Evolutionary conservation across 2,888 invertebrate genomes (phyloP).

Genomic region (Xanthia icteritia): DNA sequence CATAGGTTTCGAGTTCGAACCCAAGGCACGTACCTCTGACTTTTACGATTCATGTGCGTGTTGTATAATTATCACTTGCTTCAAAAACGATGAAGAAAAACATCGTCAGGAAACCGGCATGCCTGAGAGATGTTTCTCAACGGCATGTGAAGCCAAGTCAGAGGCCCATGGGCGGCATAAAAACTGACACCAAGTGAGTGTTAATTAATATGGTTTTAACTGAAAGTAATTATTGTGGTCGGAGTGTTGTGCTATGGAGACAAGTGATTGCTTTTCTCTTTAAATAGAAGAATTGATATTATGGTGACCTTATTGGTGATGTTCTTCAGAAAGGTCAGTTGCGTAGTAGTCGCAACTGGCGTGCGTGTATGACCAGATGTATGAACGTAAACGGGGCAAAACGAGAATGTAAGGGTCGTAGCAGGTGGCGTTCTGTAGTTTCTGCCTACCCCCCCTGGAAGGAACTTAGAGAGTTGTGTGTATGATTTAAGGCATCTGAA

Average conservation of each 20-base stretch:
- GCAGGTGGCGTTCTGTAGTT: background rate
- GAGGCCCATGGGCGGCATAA: too few species aligned
- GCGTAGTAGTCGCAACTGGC: background rate
- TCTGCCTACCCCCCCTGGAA: background rate
- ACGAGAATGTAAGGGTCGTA: background rate
- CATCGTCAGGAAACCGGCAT: too few species aligned
- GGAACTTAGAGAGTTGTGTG: background rate
- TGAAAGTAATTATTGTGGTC: conserved; percentile 48
- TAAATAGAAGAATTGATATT: background rate
- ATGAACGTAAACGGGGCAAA: background rate
- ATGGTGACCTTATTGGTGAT: background rate
- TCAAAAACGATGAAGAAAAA: too few species aligned
- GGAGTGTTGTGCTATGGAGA: conserved; percentile 16
- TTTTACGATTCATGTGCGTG: too few species aligned
- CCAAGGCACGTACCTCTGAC: too few species aligned
- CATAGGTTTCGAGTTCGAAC: too few species aligned
- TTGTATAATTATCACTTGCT: too few species aligned
- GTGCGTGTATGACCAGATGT: background rate
- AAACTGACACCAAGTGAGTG: too few species aligned
- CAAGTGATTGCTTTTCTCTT: conserved; percentile 22
- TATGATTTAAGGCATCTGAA: background rate
- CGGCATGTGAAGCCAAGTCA: too few species aligned
- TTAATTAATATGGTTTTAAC: conserved; percentile 49
- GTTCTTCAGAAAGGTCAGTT: background rate
- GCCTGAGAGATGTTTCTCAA: too few species aligned